Conservation (phyloP, 2,113 vertebrate species). For the Hydrochoerus hydrochaeris region DNA sequence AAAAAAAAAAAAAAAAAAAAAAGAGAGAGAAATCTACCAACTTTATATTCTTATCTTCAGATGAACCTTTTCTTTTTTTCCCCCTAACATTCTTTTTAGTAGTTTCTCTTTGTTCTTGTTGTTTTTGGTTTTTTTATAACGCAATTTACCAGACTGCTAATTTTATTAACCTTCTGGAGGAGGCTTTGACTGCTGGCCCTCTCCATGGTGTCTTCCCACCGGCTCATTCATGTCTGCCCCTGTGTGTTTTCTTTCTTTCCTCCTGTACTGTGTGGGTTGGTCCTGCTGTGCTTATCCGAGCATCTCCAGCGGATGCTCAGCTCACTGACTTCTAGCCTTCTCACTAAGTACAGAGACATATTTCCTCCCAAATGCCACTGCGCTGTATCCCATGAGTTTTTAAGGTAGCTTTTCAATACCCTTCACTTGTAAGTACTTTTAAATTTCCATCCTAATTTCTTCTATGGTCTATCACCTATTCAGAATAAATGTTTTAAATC, state of each 20-base stretch:
- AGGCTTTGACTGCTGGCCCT: not conserved
- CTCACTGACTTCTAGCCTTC: not conserved
- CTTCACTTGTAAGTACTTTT: not conserved
- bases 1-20: too few species aligned
- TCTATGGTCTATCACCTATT: too few species aligned
- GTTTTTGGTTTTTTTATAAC: not conserved
- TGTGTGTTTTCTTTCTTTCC: not conserved
- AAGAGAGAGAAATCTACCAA: not conserved
- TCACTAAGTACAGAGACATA: fast-evolving
- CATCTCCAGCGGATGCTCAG: fast-evolving
- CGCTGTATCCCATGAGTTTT: not conserved
- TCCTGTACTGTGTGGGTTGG: not conserved
- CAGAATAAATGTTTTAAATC: not conserved
- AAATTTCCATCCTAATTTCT: not conserved
- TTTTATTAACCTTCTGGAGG: not conserved
- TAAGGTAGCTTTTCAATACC: not conserved
- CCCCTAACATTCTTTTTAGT: not conserved
- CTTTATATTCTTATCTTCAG: not conserved
- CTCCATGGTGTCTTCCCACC: fast-evolving
- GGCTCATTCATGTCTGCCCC: too few species aligned
- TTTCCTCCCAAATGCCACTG: not conserved
- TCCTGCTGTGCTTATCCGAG: fast-evolving
- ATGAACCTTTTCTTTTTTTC: too few species aligned
- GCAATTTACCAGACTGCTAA: not conserved
- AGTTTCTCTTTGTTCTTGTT: not conserved